phyloP scores from a whole-genome alignment of 1,140 invertebrate genomes.

The Tetramorium parvispinum region DNA sequence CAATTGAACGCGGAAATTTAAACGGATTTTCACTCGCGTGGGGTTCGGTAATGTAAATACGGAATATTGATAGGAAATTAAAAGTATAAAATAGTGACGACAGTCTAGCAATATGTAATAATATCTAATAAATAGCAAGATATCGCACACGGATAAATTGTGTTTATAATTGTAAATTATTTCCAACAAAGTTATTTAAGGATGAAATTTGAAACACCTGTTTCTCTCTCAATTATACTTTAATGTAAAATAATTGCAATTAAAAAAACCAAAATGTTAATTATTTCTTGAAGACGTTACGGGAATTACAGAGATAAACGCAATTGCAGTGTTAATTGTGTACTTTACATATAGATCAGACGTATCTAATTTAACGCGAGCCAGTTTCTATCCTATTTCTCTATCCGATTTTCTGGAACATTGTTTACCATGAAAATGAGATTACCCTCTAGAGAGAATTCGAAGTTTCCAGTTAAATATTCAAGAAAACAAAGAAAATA shows the following conservation, averaged over 20 bases:
- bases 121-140: background rate
- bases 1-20: conserved; percentile 22
- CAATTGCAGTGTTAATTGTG: conserved; percentile 1
- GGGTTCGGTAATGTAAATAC: background rate
- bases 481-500: background rate
- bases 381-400: conserved; percentile 1
- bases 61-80: background rate
- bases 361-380: conserved; percentile 48
- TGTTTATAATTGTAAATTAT: background rate
- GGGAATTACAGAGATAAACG: conserved; percentile 52
- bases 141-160: background rate
- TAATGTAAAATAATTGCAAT: background rate
- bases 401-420: background rate
- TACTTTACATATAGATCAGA: conserved; percentile 42
- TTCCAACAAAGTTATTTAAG: background rate
- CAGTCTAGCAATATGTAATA: background rate
- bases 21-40: background rate
- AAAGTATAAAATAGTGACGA: background rate
- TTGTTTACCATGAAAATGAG: conserved; percentile 31
- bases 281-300: conserved; percentile 41
- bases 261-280: background rate
- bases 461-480: background rate
- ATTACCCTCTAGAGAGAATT: background rate
- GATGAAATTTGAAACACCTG: background rate
- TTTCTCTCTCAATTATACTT: background rate